Conservation (phyloP, 2,797 vertebrate genomes). For the Artibeus jamaicensis region DNA sequence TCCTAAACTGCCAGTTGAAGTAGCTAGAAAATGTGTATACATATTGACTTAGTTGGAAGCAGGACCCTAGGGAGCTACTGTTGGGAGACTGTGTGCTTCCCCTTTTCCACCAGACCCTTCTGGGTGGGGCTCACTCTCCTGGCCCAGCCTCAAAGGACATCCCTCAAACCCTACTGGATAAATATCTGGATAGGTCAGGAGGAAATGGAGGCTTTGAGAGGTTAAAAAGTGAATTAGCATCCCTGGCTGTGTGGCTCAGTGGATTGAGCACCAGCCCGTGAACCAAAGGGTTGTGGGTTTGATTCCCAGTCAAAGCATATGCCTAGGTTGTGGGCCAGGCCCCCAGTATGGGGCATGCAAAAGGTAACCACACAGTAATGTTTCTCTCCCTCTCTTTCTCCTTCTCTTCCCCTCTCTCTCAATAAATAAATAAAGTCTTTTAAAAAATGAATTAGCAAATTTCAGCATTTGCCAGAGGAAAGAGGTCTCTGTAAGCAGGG, state of each 20-base stretch:
- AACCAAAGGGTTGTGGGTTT: too few species aligned
- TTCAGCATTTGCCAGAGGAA: not conserved
- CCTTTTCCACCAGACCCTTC: not conserved
- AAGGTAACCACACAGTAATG: too few species aligned
- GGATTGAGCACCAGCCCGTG: too few species aligned
- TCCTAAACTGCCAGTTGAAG: slow-evolving; percentile 66
- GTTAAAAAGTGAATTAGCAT: not conserved
- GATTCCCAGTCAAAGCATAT: too few species aligned
- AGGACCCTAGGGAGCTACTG: not conserved
- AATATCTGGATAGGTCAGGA: not conserved
- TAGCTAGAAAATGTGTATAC: slow-evolving; percentile 60
- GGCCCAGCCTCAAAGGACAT: not conserved
- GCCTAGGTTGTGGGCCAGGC: too few species aligned
- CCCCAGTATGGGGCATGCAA: too few species aligned
- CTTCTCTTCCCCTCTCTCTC: too few species aligned
- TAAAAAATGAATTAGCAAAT: not conserved
- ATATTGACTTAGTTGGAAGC: slow-evolving; percentile 60
- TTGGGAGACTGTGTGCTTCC: not conserved
- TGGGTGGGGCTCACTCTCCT: not conserved
- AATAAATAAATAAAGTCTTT: too few species aligned
- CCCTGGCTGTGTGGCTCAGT: too few species aligned
- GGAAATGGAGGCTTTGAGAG: not conserved
- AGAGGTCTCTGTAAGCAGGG: not conserved
- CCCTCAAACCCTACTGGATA: not conserved
- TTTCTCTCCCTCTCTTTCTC: too few species aligned